Conservation (phyloP, 2,113 vertebrate species). For the Calidris pugnax region DNA sequence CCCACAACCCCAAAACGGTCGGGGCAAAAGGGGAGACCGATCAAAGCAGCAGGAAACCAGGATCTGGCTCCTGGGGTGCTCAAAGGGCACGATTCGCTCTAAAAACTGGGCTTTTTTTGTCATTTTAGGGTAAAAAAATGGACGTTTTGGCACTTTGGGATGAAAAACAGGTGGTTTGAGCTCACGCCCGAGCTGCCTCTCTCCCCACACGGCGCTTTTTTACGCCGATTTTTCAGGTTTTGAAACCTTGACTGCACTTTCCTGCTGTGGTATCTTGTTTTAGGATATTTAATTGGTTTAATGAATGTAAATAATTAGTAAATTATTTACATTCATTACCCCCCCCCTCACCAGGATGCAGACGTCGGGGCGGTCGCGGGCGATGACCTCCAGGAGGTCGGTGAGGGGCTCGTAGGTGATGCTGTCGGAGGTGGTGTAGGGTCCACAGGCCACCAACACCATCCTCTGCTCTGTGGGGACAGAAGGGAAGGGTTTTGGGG, state of each 20-base stretch:
- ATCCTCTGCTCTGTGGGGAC: slow-evolving; percentile 62
- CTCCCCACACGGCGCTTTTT: not conserved
- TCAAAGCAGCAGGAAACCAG: not conserved
- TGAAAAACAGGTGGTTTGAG: not conserved
- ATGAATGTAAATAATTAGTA: not conserved
- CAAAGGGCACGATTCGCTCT: too few species aligned
- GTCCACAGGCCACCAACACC: slow-evolving; percentile 88
- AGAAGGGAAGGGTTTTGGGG: accelerated
- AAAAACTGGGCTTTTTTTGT: too few species aligned
- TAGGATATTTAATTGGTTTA: accelerated
- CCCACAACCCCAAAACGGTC: too few species aligned
- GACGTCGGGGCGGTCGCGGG: slow-evolving; percentile 83
- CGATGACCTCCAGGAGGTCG: slow-evolving; percentile 83
- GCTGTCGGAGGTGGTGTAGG: slow-evolving; percentile 88
- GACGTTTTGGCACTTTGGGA: not conserved
- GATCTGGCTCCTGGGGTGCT: too few species aligned
- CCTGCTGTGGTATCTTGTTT: accelerated
- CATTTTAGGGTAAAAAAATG: not conserved
- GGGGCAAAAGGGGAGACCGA: not conserved
- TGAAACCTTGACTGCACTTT: not conserved
- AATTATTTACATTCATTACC: too few species aligned
- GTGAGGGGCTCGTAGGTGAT: slow-evolving; percentile 86
- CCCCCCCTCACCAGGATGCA: slow-evolving; percentile 91
- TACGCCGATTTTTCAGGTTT: too few species aligned
- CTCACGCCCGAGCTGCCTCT: accelerated